Conservation (phyloP, 1,140 invertebrate genomes). For the Trachymyrmex cornetzi region DNA sequence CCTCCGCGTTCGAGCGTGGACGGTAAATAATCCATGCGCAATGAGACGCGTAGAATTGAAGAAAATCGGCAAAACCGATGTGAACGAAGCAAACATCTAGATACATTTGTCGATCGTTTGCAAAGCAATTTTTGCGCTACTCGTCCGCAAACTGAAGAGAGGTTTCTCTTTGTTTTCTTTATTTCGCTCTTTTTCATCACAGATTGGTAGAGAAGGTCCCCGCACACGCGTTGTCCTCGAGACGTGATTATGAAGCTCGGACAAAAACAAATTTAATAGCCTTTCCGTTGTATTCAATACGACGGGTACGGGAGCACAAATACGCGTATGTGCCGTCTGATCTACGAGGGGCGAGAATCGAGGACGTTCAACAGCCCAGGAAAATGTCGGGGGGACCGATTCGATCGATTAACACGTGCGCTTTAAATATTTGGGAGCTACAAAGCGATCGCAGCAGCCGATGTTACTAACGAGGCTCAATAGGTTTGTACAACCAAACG, state of each 20-base stretch:
- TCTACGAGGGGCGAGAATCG: slow-evolving; percentile 40
- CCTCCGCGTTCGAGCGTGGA: not conserved
- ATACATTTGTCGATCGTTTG: slow-evolving; percentile 46
- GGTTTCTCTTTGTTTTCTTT: not conserved
- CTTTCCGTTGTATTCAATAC: slow-evolving; percentile 73
- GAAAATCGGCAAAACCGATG: not conserved
- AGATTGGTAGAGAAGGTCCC: slow-evolving; percentile 60
- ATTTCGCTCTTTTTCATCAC: slow-evolving; percentile 7
- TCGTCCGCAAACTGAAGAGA: slow-evolving; percentile 36
- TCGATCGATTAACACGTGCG: slow-evolving; percentile 57
- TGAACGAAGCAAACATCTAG: not conserved
- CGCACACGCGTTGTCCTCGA: slow-evolving; percentile 57
- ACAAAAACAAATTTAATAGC: slow-evolving; percentile 78
- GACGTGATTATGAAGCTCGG: slow-evolving; percentile 72
- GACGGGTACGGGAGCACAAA: slow-evolving; percentile 10
- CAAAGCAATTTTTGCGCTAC: slow-evolving; percentile 59
- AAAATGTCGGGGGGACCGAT: slow-evolving; percentile 44
- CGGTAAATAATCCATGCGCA: slow-evolving; percentile 12
- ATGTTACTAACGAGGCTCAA: slow-evolving; percentile 35
- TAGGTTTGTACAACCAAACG: slow-evolving; percentile 1
- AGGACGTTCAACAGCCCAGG: slow-evolving; percentile 45
- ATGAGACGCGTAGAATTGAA: not conserved
- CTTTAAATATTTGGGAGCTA: slow-evolving; percentile 58
- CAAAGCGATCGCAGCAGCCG: slow-evolving; percentile 37
- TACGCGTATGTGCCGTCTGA: slow-evolving; percentile 26